Percentiles rank a stretch among this genome's conserved stretches.
Evolutionary conservation across 2,113 vertebrate genomes (phyloP).

Genomic region (Calidris pugnax): DNA sequence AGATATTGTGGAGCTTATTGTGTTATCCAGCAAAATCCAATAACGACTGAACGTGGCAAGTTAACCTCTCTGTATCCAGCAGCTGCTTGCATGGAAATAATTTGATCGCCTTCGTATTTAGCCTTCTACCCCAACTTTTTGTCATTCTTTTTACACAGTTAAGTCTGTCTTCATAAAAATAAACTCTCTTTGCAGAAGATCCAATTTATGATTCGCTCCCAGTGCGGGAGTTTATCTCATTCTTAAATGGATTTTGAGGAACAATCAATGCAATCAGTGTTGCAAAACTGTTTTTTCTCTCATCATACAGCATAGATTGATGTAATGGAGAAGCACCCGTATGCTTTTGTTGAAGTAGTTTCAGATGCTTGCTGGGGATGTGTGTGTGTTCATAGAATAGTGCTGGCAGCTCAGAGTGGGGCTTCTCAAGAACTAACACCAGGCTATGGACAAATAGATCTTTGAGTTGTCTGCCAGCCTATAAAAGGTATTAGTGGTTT

Average conservation of each 20-base stretch:
- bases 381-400: neutral
- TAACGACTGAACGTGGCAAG: neutral
- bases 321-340: neutral
- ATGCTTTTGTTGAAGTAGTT: neutral
- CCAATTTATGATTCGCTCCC: neutral
- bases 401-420: neutral
- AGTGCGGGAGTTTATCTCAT: neutral
- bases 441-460: neutral
- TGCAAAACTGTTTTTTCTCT: neutral
- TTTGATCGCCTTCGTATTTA: slow-evolving; percentile 3
- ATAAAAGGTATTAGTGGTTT: neutral
- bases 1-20: slow-evolving; percentile 1
- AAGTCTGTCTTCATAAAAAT: slow-evolving; percentile 7
- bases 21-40: slow-evolving; percentile 14
- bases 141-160: neutral
- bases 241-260: slow-evolving; percentile 10
- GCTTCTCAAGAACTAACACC: neutral
- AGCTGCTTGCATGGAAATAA: slow-evolving; percentile 38
- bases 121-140: neutral
- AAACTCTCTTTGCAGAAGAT: neutral
- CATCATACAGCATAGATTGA: neutral
- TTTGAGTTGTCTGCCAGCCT: neutral
- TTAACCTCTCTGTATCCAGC: slow-evolving; percentile 45
- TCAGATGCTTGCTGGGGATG: neutral
- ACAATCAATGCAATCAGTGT: neutral